Conservation (phyloP, 2,113 vertebrate genomes). For the Brachyhypopomus gauderio region DNA sequence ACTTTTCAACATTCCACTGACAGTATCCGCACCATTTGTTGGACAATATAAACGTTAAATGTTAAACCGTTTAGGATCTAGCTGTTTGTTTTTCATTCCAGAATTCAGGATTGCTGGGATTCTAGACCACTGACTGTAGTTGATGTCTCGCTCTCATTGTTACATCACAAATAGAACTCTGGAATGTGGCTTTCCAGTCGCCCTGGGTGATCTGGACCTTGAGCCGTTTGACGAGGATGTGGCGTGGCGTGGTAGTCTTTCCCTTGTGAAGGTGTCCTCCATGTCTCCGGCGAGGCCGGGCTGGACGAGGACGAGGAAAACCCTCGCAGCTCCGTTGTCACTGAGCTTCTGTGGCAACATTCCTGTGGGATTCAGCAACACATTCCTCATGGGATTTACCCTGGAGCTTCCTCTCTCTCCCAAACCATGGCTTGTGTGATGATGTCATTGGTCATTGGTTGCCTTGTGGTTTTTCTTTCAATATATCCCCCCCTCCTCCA, state of each 20-base stretch:
- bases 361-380: constrained; percentile 55
- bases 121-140: neutral
- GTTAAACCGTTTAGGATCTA: neutral
- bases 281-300: constrained; percentile 7
- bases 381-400: constrained; percentile 60
- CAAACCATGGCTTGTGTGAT: constrained; percentile 12
- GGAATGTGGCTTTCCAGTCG: constrained; percentile 2
- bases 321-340: constrained; percentile 46
- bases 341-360: constrained; percentile 52
- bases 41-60: neutral
- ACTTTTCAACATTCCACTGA: too few relatives aligned
- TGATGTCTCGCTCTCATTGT: neutral
- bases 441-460: constrained; percentile 7
- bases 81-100: neutral
- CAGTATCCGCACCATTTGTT: too few relatives aligned
- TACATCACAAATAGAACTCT: constrained; percentile 15
- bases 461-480: neutral
- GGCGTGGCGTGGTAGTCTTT: constrained; percentile 31
- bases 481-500: neutral
- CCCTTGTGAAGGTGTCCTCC: constrained; percentile 29
- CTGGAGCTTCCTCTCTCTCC: constrained; percentile 12
- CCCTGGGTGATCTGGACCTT: neutral
- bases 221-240: constrained; percentile 36
- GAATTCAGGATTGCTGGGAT: neutral
- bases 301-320: constrained; percentile 41